Percentiles rank a stretch among this genome's conserved stretches.
phyloP scores from a whole-genome alignment of 2,113 vertebrate species.

The Uropsilus gracilis region DNA sequence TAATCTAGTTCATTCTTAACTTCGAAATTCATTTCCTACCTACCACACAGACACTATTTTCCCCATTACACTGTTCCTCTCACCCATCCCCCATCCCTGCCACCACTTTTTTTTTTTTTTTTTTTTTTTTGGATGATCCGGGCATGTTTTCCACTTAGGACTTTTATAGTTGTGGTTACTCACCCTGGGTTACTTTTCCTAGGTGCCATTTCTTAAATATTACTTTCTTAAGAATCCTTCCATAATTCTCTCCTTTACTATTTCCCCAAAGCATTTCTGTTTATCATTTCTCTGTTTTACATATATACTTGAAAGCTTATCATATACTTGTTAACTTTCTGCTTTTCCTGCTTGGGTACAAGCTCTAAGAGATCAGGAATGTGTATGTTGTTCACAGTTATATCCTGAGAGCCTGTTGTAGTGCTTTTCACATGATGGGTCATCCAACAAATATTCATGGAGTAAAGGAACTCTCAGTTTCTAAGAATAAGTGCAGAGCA shows the following conservation, averaged over 20 bases:
- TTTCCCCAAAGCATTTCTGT: not conserved
- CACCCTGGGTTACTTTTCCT: not conserved
- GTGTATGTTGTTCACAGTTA: not conserved
- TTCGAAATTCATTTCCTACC: not conserved
- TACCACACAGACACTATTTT: not conserved
- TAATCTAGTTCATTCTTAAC: not conserved
- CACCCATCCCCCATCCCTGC: too few species aligned
- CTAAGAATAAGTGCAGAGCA: not conserved
- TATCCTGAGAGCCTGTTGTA: not conserved
- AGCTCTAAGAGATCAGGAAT: not conserved
- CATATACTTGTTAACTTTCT: not conserved
- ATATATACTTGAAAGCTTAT: not conserved
- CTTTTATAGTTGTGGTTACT: not conserved
- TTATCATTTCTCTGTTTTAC: not conserved
- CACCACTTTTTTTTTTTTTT: too few species aligned
- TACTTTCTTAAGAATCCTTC: not conserved
- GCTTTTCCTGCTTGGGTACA: not conserved
- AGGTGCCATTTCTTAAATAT: not conserved
- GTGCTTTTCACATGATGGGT: not conserved
- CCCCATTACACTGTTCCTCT: not conserved
- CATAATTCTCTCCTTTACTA: fast-evolving
- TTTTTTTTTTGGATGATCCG: not conserved
- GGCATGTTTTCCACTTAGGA: not conserved
- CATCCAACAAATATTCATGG: not conserved
- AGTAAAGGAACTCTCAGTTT: not conserved